phyloP scores from a whole-genome alignment of 2,888 invertebrate species.

The Rhagonycha fulva region DNA sequence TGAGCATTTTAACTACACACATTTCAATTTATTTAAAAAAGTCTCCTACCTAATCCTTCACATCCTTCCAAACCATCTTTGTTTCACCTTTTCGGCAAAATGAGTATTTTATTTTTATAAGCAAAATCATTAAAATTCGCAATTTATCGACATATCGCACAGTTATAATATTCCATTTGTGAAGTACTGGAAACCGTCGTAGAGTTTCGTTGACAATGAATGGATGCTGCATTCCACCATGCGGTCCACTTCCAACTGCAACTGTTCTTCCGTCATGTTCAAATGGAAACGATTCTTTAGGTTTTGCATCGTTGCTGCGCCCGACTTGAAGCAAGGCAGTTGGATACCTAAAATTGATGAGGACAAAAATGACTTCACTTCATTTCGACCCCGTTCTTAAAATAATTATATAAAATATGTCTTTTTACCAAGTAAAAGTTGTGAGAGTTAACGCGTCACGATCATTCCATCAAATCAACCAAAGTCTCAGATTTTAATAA shows the following conservation, averaged over 20 bases:
- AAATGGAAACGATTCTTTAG: conserved; percentile 94
- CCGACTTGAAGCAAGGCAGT: conserved; percentile 94
- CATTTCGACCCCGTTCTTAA: background rate
- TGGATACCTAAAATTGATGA: conserved; percentile 80
- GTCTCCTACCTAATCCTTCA: background rate
- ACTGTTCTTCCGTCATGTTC: conserved; percentile 92
- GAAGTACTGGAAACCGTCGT: conserved; percentile 99
- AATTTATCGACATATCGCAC: conserved; percentile 27
- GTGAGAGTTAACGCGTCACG: no score
- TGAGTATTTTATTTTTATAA: background rate
- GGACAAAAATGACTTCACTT: background rate
- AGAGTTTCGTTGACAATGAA: conserved; percentile 95
- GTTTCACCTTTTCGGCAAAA: background rate
- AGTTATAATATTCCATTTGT: conserved; percentile 90
- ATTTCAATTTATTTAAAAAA: conserved; percentile 16
- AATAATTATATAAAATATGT: background rate
- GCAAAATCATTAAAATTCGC: conserved; percentile 17
- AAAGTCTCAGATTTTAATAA: no score
- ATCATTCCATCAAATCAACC: background rate
- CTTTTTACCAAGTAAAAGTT: background rate
- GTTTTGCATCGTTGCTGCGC: conserved; percentile 86
- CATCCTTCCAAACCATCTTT: conserved; percentile 20
- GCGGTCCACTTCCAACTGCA: conserved; percentile 88
- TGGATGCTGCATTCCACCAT: conserved; percentile 94
- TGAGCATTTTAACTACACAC: conserved; percentile 21